Conservation (phyloP, 1,140 invertebrate species). For the Apis cerana region DNA sequence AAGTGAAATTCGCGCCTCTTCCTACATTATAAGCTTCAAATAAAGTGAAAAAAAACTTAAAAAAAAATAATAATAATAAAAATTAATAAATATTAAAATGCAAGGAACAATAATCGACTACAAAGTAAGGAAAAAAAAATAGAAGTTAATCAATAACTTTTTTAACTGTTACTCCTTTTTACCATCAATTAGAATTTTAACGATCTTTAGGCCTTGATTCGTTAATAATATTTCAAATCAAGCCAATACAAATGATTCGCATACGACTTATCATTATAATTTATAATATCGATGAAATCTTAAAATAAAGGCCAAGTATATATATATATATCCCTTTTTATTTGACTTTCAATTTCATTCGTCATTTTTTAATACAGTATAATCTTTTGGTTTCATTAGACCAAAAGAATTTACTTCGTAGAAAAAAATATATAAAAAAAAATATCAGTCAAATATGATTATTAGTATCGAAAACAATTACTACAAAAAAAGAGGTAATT, state of each 20-base stretch:
- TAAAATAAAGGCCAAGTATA: conserved; percentile 17
- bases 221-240: conserved; percentile 8
- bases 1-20: conserved; percentile 55
- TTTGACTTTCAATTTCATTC: conserved; percentile 25
- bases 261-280: not conserved
- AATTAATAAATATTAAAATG: conserved; percentile 45
- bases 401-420: not conserved
- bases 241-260: conserved; percentile 1
- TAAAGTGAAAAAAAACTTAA: conserved; percentile 8
- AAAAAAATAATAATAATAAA: conserved; percentile 8
- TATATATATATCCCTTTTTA: conserved; percentile 17
- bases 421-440: conserved; percentile 1
- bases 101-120: conserved; percentile 48
- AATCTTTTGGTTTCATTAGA: conserved; percentile 17
- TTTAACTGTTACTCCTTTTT: not conserved
- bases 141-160: conserved; percentile 17
- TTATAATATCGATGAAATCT: conserved; percentile 18
- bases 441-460: conserved; percentile 31
- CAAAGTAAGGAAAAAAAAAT: conserved; percentile 15
- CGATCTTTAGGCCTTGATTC: conserved; percentile 28
- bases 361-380: conserved; percentile 3
- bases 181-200: conserved; percentile 7
- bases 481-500: conserved; percentile 29
- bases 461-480: conserved; percentile 12
- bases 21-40: conserved; percentile 37